Conservation (phyloP, 2,797 vertebrate species). For the Neoniphon sammara region DNA sequence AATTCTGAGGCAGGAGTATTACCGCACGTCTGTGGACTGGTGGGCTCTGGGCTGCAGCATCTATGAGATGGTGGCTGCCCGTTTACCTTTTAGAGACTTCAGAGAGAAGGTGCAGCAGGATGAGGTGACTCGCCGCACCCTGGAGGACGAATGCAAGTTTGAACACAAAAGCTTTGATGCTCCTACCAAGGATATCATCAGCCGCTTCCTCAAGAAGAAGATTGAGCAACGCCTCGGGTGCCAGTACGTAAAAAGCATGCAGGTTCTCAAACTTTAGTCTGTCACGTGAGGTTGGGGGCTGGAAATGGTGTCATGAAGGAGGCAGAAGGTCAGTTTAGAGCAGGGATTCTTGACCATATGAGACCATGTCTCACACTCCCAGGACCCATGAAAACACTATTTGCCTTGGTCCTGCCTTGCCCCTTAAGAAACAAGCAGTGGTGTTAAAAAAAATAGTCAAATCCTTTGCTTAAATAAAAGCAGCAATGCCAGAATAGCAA, state of each 20-base stretch:
- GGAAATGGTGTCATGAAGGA: background rate
- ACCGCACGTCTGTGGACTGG: constrained; percentile 91
- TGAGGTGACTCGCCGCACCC: constrained; percentile 88
- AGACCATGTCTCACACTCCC: background rate
- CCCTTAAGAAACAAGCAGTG: background rate
- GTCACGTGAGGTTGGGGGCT: background rate
- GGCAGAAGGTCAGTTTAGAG: background rate
- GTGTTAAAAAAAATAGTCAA: no score
- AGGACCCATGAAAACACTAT: background rate
- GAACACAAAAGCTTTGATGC: constrained; percentile 84
- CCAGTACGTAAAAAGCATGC: constrained; percentile 79
- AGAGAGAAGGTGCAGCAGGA: constrained; percentile 89
- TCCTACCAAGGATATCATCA: constrained; percentile 86
- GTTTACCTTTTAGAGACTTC: constrained; percentile 90
- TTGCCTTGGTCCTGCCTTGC: background rate
- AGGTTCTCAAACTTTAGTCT: background rate
- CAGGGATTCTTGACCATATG: background rate
- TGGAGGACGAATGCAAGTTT: constrained; percentile 89
- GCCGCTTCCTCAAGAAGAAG: constrained; percentile 87
- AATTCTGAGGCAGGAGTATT: constrained; percentile 83
- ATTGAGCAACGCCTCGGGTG: constrained; percentile 85
- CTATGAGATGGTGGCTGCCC: constrained; percentile 92
- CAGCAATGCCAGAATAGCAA: no score
- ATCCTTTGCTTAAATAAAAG: no score
- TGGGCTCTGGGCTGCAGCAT: constrained; percentile 93